Evolutionary conservation across 1,140 invertebrate genomes (phyloP).

Genomic region (Argopecten irradians): DNA sequence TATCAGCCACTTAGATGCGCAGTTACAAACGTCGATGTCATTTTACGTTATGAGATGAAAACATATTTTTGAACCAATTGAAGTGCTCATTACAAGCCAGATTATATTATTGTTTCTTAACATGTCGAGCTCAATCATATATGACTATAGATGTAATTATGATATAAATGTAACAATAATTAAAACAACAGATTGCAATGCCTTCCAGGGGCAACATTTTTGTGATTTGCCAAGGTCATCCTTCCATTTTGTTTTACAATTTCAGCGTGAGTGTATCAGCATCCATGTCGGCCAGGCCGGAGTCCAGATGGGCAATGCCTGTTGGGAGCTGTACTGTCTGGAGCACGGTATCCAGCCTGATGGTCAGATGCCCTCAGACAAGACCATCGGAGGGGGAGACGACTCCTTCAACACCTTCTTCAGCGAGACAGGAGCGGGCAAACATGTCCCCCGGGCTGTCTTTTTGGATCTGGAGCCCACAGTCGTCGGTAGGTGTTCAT

Average conservation of each 20-base stretch:
- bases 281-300: conserved; percentile 92
- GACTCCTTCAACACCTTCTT: conserved; percentile 66
- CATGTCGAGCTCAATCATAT: neutral
- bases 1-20: too few relatives aligned
- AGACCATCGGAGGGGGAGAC: conserved; percentile 55
- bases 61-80: too few relatives aligned
- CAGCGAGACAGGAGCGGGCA: conserved; percentile 59
- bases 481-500: conserved; percentile 62
- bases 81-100: too few relatives aligned
- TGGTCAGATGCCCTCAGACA: conserved; percentile 79
- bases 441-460: conserved; percentile 81
- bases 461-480: conserved; percentile 64
- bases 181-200: too few relatives aligned
- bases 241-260: neutral
- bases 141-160: neutral
- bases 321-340: conserved; percentile 75
- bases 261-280: conserved; percentile 85
- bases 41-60: too few relatives aligned
- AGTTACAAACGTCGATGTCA: too few relatives aligned
- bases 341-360: conserved; percentile 93
- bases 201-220: too few relatives aligned
- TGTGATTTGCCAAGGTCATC: neutral
- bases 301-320: conserved; percentile 90
- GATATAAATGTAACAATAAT: too few relatives aligned
- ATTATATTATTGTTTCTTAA: neutral